Base-by-base conservation (phyloP, 2,113 vertebrate genomes). In the Antechinus flavipes region DNA sequence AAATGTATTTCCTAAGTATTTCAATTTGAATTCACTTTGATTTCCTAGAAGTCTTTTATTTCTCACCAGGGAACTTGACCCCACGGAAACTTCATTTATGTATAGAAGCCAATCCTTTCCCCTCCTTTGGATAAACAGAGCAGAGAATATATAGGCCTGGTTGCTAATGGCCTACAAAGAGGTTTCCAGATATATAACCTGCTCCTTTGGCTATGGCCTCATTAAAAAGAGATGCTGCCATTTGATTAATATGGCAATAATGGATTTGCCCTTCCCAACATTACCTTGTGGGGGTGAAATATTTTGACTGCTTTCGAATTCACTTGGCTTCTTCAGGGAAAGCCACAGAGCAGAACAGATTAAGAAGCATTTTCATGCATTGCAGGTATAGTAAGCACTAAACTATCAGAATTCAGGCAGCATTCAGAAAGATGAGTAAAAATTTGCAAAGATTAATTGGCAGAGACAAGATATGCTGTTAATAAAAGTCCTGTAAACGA, bases 361-460 rank as follows among this genome's bases (percentile, higher is more conserved):
- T 92, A 96, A 93, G 97, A 95, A 90, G 8, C 6, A 27, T 35
- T 96, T 97, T 93, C 93, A 94, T 90, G 92, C 89, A 54, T 58
- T 55, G 1, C 58, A 68, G 50, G 96, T 90, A 89, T 89, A 25
- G 0, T 1, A 25, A 97, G 58, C 42, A 94, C 90, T 3, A 56
- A 50, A 10, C 23, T 12, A 91, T 96, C 93, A 97, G 90, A 95
- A 97, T 95, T 96, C 96, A 68, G 46, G 1, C 30, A 55, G 47
- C 54, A 93, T 95, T 93, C 95, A 46, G 0, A 0, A 92, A 93
- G 61, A 55, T 50, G 55, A 94, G 49, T 42, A 91, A 90, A 95
- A 94, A 91, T 1, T 24, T 91, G 49, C 93, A 49, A 91, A 93
- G 95, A 97, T 97, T 98, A 98, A 98, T 97, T 97, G 96, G 95